phyloP scores from a whole-genome alignment of 2,888 invertebrate genomes.

The Eupsilia transversa region DNA sequence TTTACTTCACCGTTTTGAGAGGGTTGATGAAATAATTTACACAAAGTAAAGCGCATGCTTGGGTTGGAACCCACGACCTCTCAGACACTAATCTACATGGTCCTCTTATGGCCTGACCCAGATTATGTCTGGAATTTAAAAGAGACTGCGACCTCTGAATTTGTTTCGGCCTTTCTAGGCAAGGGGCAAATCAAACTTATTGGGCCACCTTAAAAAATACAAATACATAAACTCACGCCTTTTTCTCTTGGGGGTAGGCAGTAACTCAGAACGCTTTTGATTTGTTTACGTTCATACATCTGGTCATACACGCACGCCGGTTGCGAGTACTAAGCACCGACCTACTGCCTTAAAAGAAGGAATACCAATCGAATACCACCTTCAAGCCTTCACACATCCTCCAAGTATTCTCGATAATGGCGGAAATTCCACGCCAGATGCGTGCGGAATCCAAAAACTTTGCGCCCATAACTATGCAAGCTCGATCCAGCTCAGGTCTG shows the following conservation, averaged over 20 bases:
- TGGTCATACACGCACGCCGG: not conserved
- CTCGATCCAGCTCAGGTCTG: slow-evolving; percentile 25
- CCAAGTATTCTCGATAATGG: slow-evolving; percentile 60
- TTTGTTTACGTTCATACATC: not conserved
- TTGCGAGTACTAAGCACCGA: not conserved
- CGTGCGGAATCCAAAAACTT: slow-evolving; percentile 67
- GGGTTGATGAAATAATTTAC: no score
- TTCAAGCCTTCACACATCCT: slow-evolving; percentile 37
- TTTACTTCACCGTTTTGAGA: no score
- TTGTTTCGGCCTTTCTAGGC: no score
- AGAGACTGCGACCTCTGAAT: no score
- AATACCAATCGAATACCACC: slow-evolving; percentile 37
- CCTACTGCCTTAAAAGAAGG: not conserved
- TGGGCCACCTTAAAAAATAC: not conserved
- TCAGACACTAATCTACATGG: no score
- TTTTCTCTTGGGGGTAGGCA: not conserved
- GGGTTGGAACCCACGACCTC: no score
- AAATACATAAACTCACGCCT: not conserved
- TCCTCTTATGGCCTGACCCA: no score
- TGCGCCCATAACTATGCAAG: slow-evolving; percentile 53
- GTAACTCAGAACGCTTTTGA: not conserved
- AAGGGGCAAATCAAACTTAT: no score
- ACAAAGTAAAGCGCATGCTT: no score
- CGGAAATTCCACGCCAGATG: slow-evolving; percentile 59
- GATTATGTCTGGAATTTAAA: no score